Evolutionary conservation across 2,113 vertebrate genomes (phyloP), one percentile per base, ranked within the genome.

Genomic region (Empidonax alnorum): DNA sequence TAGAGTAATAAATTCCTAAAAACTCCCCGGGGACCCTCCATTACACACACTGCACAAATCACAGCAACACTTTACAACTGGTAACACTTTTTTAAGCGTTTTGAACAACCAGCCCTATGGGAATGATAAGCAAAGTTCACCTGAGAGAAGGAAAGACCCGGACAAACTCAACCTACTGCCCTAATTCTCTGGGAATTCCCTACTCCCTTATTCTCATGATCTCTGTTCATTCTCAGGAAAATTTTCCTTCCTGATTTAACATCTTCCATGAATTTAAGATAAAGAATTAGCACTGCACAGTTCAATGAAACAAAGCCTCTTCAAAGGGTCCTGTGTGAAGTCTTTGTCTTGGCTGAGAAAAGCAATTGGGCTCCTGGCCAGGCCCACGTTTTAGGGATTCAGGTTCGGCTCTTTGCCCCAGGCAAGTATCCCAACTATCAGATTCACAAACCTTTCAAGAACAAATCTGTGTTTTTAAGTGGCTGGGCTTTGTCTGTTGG

Each of bases 261-360:
- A 47, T 77, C 67, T 37, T 84, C 56, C 19, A 68, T 93, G 30
- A 93, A 87, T 75, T 92, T 84, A 59, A 71, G 92, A 84, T 72
- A 87, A 75, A 93, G 61, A 87, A 89, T 55, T 89, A 87, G 42
- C 83, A 63, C 46, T 23, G 33, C 33, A 50, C 0, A 0, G 65
- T 2, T 81, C 59, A 92, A 69, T 47, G 63, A 89, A 93, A 87
- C 80, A 95, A 91, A 93, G 71, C 71, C 68, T 49, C 69, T 94
- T 94, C 91, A 93, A 97, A 90, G 91, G 39, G 80, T 78, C 81
- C 89, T 88, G 91, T 79, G 46, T 78, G 63, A 74, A 94, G 86
- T 30, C 69, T 92, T 86, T 89, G 83, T 93, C 89, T 61, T 17
- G 61, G 80, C 80, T 87, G 91, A 89, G 93, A 78, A 92, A 92